Percentiles rank a stretch among this genome's conserved stretches.
phyloP scores from a whole-genome alignment of 2,888 invertebrate genomes.

The Nebria salina region DNA sequence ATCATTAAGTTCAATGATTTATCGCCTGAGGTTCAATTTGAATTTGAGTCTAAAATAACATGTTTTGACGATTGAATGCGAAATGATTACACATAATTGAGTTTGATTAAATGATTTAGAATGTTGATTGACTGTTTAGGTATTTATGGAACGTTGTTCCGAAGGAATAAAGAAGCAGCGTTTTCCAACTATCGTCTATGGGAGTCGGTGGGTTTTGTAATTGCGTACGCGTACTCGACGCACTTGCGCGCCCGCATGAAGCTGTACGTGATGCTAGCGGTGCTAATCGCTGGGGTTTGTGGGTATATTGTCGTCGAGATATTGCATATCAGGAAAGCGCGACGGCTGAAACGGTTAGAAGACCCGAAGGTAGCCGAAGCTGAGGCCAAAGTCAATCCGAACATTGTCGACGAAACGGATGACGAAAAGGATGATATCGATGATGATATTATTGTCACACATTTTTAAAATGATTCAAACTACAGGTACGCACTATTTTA shows the following conservation, averaged over 20 bases:
- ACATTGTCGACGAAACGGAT: conserved; percentile 78
- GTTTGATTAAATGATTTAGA: too few species aligned
- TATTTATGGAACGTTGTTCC: conserved; percentile 85
- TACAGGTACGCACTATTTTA: neutral
- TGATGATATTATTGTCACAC: conserved; percentile 88
- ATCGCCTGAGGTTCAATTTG: too few species aligned
- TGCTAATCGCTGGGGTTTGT: conserved; percentile 76
- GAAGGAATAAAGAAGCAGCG: conserved; percentile 90
- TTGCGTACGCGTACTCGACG: conserved; percentile 89
- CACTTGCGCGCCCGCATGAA: conserved; percentile 87
- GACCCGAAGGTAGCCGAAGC: conserved; percentile 74
- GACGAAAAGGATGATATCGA: conserved; percentile 89
- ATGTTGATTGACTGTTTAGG: conserved; percentile 63
- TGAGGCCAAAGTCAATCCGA: conserved; percentile 66
- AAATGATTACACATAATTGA: too few species aligned
- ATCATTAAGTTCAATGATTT: too few species aligned
- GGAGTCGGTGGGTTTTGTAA: conserved; percentile 91
- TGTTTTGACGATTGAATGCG: too few species aligned
- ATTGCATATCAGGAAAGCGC: conserved; percentile 82
- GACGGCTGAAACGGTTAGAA: conserved; percentile 78
- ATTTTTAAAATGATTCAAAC: conserved; percentile 67
- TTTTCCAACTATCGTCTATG: conserved; percentile 91
- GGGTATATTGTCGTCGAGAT: conserved; percentile 86
- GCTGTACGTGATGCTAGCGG: conserved; percentile 83
- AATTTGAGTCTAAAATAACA: too few species aligned